A percentile compares a stretch with the other conserved stretches of the same genome.
Evolutionary conservation across 2,888 invertebrate species (phyloP).

Genomic region (Platycheirus albimanus): DNA sequence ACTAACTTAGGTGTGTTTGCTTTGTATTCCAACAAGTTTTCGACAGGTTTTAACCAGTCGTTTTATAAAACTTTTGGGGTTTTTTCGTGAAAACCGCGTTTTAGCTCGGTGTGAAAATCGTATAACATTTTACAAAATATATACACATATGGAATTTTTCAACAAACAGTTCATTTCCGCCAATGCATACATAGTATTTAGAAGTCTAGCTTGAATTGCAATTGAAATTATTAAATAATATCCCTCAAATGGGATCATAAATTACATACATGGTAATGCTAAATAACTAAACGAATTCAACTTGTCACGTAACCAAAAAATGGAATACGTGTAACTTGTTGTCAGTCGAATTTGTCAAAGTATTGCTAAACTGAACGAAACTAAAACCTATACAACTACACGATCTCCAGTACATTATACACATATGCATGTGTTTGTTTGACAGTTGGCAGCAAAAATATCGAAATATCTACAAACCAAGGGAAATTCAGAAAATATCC

Average conservation of each 20-base stretch:
- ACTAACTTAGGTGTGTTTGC: too few relatives aligned
- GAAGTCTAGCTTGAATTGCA: too few relatives aligned
- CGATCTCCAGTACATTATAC: conserved; percentile 8
- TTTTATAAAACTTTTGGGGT: too few relatives aligned
- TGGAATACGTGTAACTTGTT: conserved; percentile 74
- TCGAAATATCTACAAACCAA: conserved; percentile 24
- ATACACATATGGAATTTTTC: too few relatives aligned
- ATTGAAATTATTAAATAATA: too few relatives aligned
- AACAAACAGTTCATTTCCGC: too few relatives aligned
- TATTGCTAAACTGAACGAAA: conserved; percentile 65
- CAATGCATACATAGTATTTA: too few relatives aligned
- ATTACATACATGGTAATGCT: conserved; percentile 43
- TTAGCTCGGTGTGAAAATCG: too few relatives aligned
- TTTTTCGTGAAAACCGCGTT: too few relatives aligned
- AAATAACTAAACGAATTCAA: conserved; percentile 45
- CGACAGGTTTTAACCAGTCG: too few relatives aligned
- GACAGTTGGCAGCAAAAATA: conserved; percentile 54
- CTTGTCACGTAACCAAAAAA: conserved; percentile 70
- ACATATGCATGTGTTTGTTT: conserved; percentile 43
- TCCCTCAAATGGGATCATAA: conserved; percentile 23
- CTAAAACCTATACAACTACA: conserved; percentile 10
- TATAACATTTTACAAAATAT: too few relatives aligned
- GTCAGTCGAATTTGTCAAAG: conserved; percentile 63
- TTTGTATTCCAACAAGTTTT: too few relatives aligned
- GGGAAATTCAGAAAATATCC: conserved; percentile 58